Evolutionary conservation across 64 coral and sea anemone species (phyloP).

Genomic region (Montipora cactus): DNA sequence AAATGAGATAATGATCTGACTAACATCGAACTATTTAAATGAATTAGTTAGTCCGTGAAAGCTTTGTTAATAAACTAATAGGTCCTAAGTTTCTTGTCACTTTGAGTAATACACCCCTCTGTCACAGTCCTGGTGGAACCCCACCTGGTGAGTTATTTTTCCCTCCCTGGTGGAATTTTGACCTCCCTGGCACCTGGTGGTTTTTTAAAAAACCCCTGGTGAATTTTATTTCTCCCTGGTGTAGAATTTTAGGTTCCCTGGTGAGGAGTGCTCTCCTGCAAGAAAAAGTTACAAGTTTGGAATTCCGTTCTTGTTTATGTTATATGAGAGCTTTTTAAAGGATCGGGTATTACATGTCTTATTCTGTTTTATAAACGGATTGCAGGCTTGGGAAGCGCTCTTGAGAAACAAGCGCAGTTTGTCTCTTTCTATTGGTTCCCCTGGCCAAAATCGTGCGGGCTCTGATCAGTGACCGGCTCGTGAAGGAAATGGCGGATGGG

Average conservation of each 20-base stretch:
- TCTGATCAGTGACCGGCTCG: not conserved
- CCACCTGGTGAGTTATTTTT: constrained; percentile 19
- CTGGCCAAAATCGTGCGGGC: constrained; percentile 5
- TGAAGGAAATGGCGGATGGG: not conserved
- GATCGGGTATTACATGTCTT: not conserved
- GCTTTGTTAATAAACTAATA: too few species aligned
- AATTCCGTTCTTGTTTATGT: not conserved
- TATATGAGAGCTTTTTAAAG: not conserved
- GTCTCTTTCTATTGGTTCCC: not conserved
- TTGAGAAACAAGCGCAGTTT: too few species aligned
- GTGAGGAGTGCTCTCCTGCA: not conserved
- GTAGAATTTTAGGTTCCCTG: constrained; percentile 3
- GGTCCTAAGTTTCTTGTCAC: too few species aligned
- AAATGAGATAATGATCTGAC: too few species aligned
- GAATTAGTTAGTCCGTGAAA: too few species aligned
- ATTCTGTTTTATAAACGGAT: not conserved
- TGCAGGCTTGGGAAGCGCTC: not conserved
- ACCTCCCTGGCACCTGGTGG: constrained; percentile 10
- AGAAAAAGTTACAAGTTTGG: not conserved
- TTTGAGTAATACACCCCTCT: not conserved
- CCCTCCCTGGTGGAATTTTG: constrained; percentile 12
- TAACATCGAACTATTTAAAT: too few species aligned
- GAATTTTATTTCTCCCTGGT: constrained; percentile 22
- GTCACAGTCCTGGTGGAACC: not conserved
- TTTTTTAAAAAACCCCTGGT: not conserved